Evolutionary conservation across 1,140 invertebrate genomes (phyloP).

Genomic region (Cydia strobilella): DNA sequence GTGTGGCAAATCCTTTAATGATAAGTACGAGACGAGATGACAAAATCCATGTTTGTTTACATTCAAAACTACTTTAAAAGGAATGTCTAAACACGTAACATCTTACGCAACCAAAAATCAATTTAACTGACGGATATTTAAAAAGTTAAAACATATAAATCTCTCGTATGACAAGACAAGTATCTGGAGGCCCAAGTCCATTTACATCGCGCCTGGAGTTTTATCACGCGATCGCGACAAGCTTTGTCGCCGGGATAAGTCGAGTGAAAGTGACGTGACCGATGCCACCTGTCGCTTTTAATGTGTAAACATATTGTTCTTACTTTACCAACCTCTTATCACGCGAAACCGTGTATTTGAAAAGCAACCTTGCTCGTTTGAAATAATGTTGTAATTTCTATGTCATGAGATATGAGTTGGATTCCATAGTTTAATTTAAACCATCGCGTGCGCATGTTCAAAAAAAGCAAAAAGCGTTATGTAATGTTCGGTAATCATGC

Average conservation of each 20-base stretch:
- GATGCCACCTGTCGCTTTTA: conserved; percentile 10
- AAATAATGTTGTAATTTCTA: neutral
- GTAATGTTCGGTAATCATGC: conserved; percentile 5
- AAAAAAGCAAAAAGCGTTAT: conserved; percentile 23
- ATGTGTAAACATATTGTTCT: conserved; percentile 29
- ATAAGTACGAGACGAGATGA: conserved; percentile 20
- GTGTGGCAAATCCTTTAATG: too few relatives aligned
- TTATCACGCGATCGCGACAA: conserved; percentile 24
- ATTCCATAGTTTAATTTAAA: too few relatives aligned
- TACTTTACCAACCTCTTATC: neutral
- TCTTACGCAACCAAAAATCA: conserved; percentile 1
- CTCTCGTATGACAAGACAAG: neutral
- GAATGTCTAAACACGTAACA: conserved; percentile 11
- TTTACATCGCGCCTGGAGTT: neutral
- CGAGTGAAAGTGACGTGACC: conserved; percentile 20
- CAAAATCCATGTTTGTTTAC: conserved; percentile 1
- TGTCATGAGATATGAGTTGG: neutral
- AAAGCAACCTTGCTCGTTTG: neutral
- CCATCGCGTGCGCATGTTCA: conserved; percentile 15
- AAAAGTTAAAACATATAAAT: neutral
- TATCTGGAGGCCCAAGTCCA: neutral
- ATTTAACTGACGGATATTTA: conserved; percentile 24
- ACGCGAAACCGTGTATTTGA: neutral
- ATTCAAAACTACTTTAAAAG: conserved; percentile 18
- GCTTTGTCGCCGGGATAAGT: conserved; percentile 23